phyloP scores from a whole-genome alignment of 2,797 vertebrate genomes.

The Chaenodraco wilsoni region DNA sequence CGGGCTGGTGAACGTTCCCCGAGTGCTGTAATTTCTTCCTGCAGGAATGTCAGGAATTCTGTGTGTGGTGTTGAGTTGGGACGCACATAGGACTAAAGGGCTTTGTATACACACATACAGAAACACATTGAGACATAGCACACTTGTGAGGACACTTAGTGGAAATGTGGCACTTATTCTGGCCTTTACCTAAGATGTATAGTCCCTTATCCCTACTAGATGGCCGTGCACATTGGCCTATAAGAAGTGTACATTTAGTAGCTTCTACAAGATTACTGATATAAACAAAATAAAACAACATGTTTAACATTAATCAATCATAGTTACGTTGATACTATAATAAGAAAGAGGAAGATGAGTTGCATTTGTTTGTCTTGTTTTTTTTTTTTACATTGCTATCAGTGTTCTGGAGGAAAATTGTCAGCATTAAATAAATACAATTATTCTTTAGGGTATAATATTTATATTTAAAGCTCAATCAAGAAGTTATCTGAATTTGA shows the following conservation, averaged over 20 bases:
- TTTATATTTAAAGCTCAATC: too few relatives aligned
- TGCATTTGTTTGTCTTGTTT: too few relatives aligned
- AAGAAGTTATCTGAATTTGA: too few relatives aligned
- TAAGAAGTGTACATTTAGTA: slow-evolving; percentile 7
- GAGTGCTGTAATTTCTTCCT: slow-evolving; percentile 70
- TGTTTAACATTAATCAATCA: too few relatives aligned
- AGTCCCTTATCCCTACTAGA: neutral
- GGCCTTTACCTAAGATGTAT: slow-evolving; percentile 15
- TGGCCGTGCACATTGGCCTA: slow-evolving; percentile 3
- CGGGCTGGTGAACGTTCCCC: slow-evolving; percentile 63
- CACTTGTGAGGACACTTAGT: slow-evolving; percentile 33
- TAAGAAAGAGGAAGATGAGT: too few relatives aligned
- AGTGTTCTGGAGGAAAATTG: too few relatives aligned
- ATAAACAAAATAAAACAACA: too few relatives aligned
- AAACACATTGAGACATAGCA: slow-evolving; percentile 39
- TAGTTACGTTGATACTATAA: too few relatives aligned
- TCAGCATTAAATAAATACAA: too few relatives aligned
- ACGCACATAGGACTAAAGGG: slow-evolving; percentile 58
- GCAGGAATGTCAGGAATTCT: slow-evolving; percentile 75
- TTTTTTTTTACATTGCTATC: too few relatives aligned
- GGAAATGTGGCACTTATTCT: slow-evolving; percentile 6
- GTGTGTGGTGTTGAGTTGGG: slow-evolving; percentile 71
- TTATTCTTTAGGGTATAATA: too few relatives aligned
- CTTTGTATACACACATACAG: slow-evolving; percentile 59
- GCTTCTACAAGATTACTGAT: too few relatives aligned